A percentile compares a stretch with the other conserved stretches of the same genome.
These are phyloP conservation scores for Oxytorus armatus DNA, from an alignment of 2,888 invertebrate genomes.

Conservation along the genomic window DNA sequence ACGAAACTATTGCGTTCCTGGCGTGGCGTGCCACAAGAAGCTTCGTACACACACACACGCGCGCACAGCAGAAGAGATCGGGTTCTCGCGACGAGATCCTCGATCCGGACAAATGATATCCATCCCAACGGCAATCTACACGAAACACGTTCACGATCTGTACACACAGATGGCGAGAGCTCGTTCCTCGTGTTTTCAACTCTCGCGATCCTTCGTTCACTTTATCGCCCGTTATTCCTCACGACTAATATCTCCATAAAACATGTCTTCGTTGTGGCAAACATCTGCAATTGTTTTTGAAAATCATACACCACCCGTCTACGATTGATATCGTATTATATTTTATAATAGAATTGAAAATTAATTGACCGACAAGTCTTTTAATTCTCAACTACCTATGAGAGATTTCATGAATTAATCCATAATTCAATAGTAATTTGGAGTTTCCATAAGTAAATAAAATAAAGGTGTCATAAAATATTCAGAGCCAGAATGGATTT, in stretches of 20 bases:
- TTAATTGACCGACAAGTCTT: not conserved
- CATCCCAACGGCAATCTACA: slow-evolving; percentile 45
- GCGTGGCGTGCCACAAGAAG: slow-evolving; percentile 25
- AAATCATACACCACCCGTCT: not conserved
- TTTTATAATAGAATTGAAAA: not conserved
- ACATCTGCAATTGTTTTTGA: not conserved
- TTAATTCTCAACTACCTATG: too few relatives aligned
- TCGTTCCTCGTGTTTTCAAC: slow-evolving; percentile 18
- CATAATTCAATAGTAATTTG: too few relatives aligned
- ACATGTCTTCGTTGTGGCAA: not conserved
- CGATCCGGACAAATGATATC: slow-evolving; percentile 63
- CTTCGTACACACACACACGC: not conserved
- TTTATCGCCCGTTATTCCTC: slow-evolving; percentile 43
- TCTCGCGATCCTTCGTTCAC: slow-evolving; percentile 15
- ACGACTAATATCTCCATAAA: slow-evolving; percentile 30
- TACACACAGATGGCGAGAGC: slow-evolving; percentile 29
- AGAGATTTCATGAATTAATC: too few relatives aligned
- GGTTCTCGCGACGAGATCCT: slow-evolving; percentile 40
- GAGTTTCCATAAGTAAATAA: too few relatives aligned
- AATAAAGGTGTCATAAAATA: too few relatives aligned
- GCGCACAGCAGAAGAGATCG: slow-evolving; percentile 30
- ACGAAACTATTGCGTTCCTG: slow-evolving; percentile 46
- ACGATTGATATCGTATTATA: not conserved
- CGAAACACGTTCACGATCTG: slow-evolving; percentile 55
- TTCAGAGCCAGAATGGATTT: too few relatives aligned